Percentiles rank a stretch among this genome's conserved stretches.
phyloP scores from a whole-genome alignment of 2,797 vertebrate species.

The Petrocephalus schoutedeni region DNA sequence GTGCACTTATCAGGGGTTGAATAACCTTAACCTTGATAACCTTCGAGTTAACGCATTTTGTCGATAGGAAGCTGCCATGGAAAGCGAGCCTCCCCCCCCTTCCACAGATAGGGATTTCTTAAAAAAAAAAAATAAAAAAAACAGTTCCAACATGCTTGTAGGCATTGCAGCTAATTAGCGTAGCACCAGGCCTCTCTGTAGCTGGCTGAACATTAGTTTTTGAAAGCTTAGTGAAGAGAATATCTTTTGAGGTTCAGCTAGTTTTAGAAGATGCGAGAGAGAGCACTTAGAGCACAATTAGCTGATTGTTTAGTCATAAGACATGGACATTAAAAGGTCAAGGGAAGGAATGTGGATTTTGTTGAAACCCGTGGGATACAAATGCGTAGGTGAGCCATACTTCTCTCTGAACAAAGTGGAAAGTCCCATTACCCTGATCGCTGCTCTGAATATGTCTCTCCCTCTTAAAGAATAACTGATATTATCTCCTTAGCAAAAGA shows the following conservation, averaged over 20 bases:
- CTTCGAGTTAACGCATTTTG: neutral
- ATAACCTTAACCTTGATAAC: neutral
- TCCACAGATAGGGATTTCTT: neutral
- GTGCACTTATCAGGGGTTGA: neutral
- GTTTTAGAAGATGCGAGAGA: neutral
- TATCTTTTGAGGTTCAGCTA: neutral
- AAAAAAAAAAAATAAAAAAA: neutral
- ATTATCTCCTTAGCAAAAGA: neutral
- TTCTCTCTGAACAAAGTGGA: neutral
- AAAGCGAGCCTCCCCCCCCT: neutral
- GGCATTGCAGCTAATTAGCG: neutral
- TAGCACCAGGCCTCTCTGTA: too few relatives aligned
- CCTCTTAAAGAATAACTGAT: neutral
- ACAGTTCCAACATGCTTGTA: neutral
- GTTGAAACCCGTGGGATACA: neutral
- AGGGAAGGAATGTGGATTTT: neutral
- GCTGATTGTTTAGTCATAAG: neutral
- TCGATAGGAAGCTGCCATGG: neutral
- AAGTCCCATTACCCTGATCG: neutral
- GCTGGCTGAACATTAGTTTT: neutral
- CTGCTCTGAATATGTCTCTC: neutral
- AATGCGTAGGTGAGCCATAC: neutral
- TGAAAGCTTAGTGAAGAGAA: neutral
- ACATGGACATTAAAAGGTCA: neutral
- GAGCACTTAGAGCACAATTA: neutral